Base-by-base conservation (phyloP, 2,888 invertebrate genomes). In the Rhogogaster chlorosoma region DNA sequence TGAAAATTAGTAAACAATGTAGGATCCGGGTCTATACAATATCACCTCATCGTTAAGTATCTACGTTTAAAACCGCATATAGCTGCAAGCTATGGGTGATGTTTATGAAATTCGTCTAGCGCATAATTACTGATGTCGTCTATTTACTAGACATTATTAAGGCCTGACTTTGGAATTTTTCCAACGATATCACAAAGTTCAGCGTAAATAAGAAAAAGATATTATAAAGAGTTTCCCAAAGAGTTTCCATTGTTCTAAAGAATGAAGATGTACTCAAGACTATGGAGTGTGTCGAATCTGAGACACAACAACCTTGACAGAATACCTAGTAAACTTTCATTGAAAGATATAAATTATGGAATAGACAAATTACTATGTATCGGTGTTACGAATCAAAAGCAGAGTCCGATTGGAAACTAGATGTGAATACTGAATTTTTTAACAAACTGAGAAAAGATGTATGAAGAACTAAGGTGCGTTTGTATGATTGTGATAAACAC, bases 241-340 rank as follows among this genome's bases (percentile, higher is more conserved):
- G 64, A 29, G 10, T 12, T 64, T 29, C 2, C 2, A 29, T 26
- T 10, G 29, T 6, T 64, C 4, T 64, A 0, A 12, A 26, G 10
- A 12, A 64, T 12, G 2, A 29, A 26, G 26, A 6, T 67, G 6
- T 32, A 12, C 4, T 15, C 6, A 29, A 18, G 2, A 67, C 3
- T 15, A 3, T 1, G 15, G 1, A 67, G 2, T 32, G 5, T 15
- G 15, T 67, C 5, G 6, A 18, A 67, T 67, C 32, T 32, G 12
- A 67, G 15, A 22, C 73, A 42, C n/a, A 26, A 22, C 73, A 73
- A 73, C 73, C 73, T 73, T 73, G 73, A 42, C 26, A 18, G 15
- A 42, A 73, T 26, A n/a, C n/a, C n/a, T n/a, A 15, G 10, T 10
- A 73, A 26, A 18, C 12, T 73, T 22, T 15, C 0, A 26, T 22